These are phyloP conservation scores for Drosophila incognita DNA, from an alignment of 2,888 invertebrate species.

Conservation along the genomic window DNA sequence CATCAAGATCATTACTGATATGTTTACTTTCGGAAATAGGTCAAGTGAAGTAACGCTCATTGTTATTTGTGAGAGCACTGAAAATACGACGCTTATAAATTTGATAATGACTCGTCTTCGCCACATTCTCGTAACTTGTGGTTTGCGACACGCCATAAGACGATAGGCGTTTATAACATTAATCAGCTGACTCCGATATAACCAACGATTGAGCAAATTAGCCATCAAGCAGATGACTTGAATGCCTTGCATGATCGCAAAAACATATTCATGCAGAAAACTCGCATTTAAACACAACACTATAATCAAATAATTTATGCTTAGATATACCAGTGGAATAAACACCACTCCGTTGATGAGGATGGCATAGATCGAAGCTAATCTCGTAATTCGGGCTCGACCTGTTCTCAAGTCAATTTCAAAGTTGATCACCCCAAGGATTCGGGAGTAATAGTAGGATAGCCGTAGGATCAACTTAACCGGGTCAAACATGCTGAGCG, in stretches of 20 bases:
- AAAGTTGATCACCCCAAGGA: constrained; percentile 61
- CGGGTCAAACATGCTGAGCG: constrained; percentile 37
- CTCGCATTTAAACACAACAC: constrained; percentile 5
- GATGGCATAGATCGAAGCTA: constrained; percentile 37
- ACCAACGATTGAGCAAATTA: constrained; percentile 56
- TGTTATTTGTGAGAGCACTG: constrained; percentile 35
- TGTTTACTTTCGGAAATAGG: neutral
- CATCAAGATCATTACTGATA: neutral
- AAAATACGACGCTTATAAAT: neutral
- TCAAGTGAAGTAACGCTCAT: neutral
- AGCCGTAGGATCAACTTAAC: constrained; percentile 46
- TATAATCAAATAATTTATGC: neutral
- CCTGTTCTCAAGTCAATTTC: constrained; percentile 50
- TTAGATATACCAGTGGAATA: neutral
- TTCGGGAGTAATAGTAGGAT: constrained; percentile 43
- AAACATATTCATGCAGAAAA: constrained; percentile 49
- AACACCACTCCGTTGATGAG: constrained; percentile 23
- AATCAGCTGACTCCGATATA: constrained; percentile 32
- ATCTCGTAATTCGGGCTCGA: constrained; percentile 23
- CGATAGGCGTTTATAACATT: constrained; percentile 33
- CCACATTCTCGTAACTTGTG: constrained; percentile 26
- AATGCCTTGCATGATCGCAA: constrained; percentile 29
- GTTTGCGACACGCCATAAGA: constrained; percentile 20
- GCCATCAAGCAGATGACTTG: constrained; percentile 22
- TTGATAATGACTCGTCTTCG: constrained; percentile 38